Evolutionary conservation across 2,797 vertebrate genomes (phyloP), one percentile per base, ranked within the genome.

Genomic region (Ataeniobius toweri): DNA sequence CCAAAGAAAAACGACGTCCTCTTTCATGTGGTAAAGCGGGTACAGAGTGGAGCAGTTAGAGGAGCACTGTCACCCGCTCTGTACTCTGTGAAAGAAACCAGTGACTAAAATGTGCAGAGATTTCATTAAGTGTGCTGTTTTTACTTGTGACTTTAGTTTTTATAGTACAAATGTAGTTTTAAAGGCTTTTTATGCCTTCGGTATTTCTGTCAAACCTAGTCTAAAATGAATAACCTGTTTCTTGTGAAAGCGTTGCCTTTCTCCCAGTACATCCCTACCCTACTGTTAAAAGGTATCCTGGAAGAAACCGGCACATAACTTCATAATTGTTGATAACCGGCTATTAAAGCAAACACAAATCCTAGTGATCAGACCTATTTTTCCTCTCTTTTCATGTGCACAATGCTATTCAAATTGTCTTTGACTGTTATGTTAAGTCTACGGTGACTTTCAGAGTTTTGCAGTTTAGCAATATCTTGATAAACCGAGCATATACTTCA

Each of bases 11-110:
- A 36, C 3, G 3, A 36, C 36, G 36, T 79, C 31, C 53, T 85
- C 75, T 76, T 31, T 81, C 46, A 41, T 88, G 79, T 78, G 83
- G 82, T 89, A 74, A 70, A 71, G 72, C 65, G 56, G n/a, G 73
- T 83, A 67, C 51, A 74, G 39, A 31, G 58, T 24, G 78, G 74
- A 83, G 81, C 71, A 82, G 80, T 85, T 79, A 75, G 79, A 86
- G 82, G 55, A 86, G 82, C 36, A 74, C 71, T 74, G 61, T 71
- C 18, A 78, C 65, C 84, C 84, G 76, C 77, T 82, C 81, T 88
- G 81, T 76, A 83, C 81, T 85, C 81, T 84, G 89, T 92, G 78
- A 89, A 91, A 91, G 90, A 87, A 88, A 90, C 89, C 69, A 77
- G 70, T 24, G 88, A 89, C 85, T 89, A 88, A 92, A 92, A 85